Evolutionary conservation across 2,888 invertebrate species (phyloP), one percentile per base, ranked within the genome.

Genomic region (Drosophila phalerata): DNA sequence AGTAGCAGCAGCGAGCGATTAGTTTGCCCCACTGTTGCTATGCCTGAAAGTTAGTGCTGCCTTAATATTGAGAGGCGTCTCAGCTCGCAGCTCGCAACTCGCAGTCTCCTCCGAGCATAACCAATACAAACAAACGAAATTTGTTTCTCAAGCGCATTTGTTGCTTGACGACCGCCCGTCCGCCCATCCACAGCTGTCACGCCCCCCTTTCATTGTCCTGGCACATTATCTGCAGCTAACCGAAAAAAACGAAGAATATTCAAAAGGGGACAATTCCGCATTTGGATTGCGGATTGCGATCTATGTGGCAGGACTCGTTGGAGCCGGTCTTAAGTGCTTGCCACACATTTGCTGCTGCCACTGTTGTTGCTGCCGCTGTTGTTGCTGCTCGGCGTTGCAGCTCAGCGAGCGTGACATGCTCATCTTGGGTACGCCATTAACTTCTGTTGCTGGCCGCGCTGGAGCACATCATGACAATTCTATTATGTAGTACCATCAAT

Each of bases 381-480:
- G 25, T 3, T 38, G 38, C 52, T 25, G 25, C 52, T 38, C 22
- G 32, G 69, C 85, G 84, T 85, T 80, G 77, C 85, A 85, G 89
- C 73, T 73, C 87, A 86, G 85, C 82, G 85, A 86, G 85, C 85
- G 79, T 86, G 87, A 86, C 85, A 88, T 88, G 79, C 79, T 79
- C 79, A 85, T 86, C 84, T 74, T 74, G 69, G 73, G 69, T 68
- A 73, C 67, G 72, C 72, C 81, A 80, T 79, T 78, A 78, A 77
- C 77, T 78, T 79, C 79, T 75, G 77, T 60, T 76, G 79, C 69
- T 77, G 67, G 73, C 76, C 78, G 76, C 76, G 76, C 78, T 76
- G 76, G 64, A 79, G 77, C 77, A 79, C 77, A 79, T 77, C 80
- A 69, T 79, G 77, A 78, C 78, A 78, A 79, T 77, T 77, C 77